Conservation (phyloP, 2,797 vertebrate genomes). For the Myotis planiceps region DNA sequence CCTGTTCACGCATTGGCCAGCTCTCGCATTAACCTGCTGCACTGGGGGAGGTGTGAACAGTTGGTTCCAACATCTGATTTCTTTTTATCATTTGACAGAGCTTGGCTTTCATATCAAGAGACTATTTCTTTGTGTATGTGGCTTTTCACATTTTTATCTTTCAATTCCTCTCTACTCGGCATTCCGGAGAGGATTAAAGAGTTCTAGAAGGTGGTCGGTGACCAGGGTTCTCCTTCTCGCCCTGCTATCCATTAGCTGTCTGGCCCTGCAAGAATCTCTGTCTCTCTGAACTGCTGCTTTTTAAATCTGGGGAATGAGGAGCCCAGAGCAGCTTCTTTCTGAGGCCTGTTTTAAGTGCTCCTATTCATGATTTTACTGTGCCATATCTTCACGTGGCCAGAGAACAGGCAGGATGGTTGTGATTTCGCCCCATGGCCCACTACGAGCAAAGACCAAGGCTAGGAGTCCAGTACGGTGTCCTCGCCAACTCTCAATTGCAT, state of each 20-base stretch:
- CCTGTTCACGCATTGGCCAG: background rate
- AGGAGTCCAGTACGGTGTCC: background rate
- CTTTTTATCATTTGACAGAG: background rate
- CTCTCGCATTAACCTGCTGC: background rate
- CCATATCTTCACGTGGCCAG: background rate
- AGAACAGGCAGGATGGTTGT: background rate
- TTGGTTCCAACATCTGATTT: background rate
- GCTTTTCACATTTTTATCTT: constrained; percentile 40
- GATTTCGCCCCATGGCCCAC: background rate
- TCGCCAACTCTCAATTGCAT: background rate
- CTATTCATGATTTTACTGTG: background rate
- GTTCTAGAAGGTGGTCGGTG: constrained; percentile 7
- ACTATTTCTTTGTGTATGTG: background rate
- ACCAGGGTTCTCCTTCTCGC: constrained; percentile 11
- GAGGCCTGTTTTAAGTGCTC: background rate
- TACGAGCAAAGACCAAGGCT: background rate
- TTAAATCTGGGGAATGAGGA: constrained; percentile 25
- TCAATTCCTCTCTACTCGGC: background rate
- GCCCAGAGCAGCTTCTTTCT: background rate
- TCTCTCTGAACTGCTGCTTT: constrained; percentile 45
- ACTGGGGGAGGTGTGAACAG: background rate
- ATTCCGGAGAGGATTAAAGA: constrained; percentile 40
- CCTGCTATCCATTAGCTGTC: constrained; percentile 41
- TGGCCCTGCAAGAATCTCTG: background rate
- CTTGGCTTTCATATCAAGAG: constrained; percentile 27